Evolutionary conservation across 37 sponge, comb jelly and placozoan genomes (phyloP).

Genomic region (Bolinopsis microptera): DNA sequence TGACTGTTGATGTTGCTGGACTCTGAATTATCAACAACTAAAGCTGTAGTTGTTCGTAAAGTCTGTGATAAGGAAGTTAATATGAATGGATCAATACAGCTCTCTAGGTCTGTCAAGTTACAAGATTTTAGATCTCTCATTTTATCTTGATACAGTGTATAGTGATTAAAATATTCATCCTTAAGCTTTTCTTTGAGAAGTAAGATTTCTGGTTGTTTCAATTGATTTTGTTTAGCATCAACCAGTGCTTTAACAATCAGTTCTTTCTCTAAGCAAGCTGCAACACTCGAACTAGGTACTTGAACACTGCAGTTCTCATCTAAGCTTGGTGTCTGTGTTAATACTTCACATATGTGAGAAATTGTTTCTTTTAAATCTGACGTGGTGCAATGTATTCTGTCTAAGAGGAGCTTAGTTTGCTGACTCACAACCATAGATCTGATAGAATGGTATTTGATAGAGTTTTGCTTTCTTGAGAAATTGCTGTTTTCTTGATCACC

Average conservation of each 20-base stretch:
- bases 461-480: too few relatives aligned
- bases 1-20: neutral
- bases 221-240: neutral
- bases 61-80: neutral
- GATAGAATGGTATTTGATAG: too few relatives aligned
- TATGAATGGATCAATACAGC: neutral
- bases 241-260: neutral
- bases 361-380: slow-evolving; percentile 17
- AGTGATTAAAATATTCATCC: neutral
- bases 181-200: neutral
- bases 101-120: neutral
- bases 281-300: neutral
- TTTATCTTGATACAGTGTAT: neutral
- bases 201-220: neutral
- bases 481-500: too few relatives aligned
- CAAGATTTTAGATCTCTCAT: neutral
- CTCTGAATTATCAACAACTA: neutral
- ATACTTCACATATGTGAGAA: neutral
- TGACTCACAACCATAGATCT: slow-evolving; percentile 26
- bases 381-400: neutral
- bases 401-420: neutral
- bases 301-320: neutral
- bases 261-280: neutral
- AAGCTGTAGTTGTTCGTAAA: neutral
- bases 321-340: neutral